These are phyloP conservation scores for Lepilemur ruficaudatus DNA, from an alignment of 2,797 vertebrate species.

Conservation along the genomic window DNA sequence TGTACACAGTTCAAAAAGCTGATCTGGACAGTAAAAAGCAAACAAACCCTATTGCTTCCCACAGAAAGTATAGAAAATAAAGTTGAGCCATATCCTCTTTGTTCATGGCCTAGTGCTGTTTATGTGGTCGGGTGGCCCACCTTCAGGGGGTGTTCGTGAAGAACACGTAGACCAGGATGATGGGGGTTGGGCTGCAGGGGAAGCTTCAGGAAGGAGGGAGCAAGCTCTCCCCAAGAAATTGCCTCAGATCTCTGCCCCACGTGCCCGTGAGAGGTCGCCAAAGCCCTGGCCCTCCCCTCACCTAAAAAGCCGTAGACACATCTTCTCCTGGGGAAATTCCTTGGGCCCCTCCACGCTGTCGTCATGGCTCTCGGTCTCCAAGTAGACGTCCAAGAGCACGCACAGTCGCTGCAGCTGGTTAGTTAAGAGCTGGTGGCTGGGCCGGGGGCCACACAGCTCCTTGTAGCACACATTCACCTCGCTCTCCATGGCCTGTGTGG, in stretches of 20 bases:
- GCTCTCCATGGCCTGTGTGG: slow-evolving; percentile 93
- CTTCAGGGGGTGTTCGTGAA: not conserved
- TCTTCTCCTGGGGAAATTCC: slow-evolving; percentile 98
- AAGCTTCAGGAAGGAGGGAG: not conserved
- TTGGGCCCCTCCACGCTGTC: slow-evolving; percentile 95
- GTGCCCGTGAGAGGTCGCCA: not conserved
- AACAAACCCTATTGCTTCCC: not conserved
- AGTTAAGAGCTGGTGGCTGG: slow-evolving; percentile 95
- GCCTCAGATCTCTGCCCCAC: not conserved
- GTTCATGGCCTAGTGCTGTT: not conserved
- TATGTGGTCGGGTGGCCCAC: not conserved
- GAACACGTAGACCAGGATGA: not conserved
- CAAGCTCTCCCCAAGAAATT: not conserved
- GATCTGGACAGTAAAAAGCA: not conserved
- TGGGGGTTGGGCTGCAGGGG: not conserved
- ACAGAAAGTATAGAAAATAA: not conserved
- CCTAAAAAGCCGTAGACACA: slow-evolving; percentile 97
- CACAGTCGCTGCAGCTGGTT: slow-evolving; percentile 96
- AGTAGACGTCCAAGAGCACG: slow-evolving; percentile 95
- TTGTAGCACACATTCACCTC: slow-evolving; percentile 95
- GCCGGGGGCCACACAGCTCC: slow-evolving; percentile 94
- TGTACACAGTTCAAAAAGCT: not conserved
- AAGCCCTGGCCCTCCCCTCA: slow-evolving; percentile 59
- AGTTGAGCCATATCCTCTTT: not conserved
- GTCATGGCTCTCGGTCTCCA: slow-evolving; percentile 96